phyloP scores from a whole-genome alignment of 1,140 invertebrate genomes.

The Ridgeia piscesae region DNA sequence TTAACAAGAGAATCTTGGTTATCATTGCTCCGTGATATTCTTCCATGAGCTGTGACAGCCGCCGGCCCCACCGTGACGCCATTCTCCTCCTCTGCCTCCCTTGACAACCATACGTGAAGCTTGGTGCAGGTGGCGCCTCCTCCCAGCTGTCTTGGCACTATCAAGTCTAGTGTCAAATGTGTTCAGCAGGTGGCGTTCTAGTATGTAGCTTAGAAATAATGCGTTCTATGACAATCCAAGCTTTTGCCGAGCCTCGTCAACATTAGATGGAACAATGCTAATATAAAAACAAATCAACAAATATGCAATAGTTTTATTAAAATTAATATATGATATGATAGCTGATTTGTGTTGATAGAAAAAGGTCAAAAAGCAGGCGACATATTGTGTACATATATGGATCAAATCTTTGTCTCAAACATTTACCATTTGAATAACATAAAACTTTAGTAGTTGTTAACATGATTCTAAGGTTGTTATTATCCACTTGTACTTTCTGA shows the following conservation, averaged over 20 bases:
- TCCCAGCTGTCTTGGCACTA: conserved; percentile 15
- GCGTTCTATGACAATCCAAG: not conserved
- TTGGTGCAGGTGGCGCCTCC: conserved; percentile 22
- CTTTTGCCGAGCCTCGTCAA: not conserved
- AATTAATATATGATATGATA: not conserved
- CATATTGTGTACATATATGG: no score
- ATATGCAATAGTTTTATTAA: not conserved
- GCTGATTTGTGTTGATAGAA: not conserved
- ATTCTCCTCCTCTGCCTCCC: conserved; percentile 12
- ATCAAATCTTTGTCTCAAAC: no score
- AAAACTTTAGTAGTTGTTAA: not conserved
- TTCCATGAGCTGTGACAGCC: conserved; percentile 19
- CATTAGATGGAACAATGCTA: not conserved
- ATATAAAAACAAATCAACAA: not conserved
- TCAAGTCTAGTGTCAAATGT: conserved; percentile 22
- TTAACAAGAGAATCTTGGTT: conserved; percentile 10
- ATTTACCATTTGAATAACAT: no score
- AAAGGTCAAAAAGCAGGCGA: not conserved
- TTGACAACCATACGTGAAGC: conserved; percentile 17
- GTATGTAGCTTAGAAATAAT: conserved; percentile 7
- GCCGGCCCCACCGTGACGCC: conserved; percentile 10
- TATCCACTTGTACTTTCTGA: not conserved
- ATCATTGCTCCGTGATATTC: not conserved
- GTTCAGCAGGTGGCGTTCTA: conserved; percentile 13
- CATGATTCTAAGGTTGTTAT: not conserved